phyloP scores from a whole-genome alignment of 1,140 invertebrate genomes.

The Drosophila kohkoa region DNA sequence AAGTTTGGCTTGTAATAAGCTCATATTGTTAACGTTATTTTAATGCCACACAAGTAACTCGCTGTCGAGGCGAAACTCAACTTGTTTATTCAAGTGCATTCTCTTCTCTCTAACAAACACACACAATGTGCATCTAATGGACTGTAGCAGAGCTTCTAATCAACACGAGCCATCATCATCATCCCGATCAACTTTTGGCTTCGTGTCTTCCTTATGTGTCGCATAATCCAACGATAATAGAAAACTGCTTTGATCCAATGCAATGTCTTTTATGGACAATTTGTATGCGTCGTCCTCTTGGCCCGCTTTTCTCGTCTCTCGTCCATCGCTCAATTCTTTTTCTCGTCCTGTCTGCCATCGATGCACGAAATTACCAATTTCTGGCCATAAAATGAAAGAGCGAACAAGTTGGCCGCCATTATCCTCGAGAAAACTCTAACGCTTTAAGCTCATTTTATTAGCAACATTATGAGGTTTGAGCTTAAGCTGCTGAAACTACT shows the following conservation, averaged over 20 bases:
- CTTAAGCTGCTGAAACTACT: background rate
- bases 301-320: constrained; percentile 30
- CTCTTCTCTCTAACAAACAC: constrained; percentile 11
- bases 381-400: constrained; percentile 77
- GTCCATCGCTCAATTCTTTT: constrained; percentile 20
- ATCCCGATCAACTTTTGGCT: background rate
- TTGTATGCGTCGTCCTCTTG: constrained; percentile 68
- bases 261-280: constrained; percentile 79
- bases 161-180: constrained; percentile 47
- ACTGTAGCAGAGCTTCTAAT: constrained; percentile 45
- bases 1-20: no score
- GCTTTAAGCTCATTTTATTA: constrained; percentile 81
- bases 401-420: constrained; percentile 74
- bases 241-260: constrained; percentile 72
- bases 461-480: constrained; percentile 60
- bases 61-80: background rate
- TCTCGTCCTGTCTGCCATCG: constrained; percentile 44
- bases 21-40: background rate
- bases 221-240: constrained; percentile 74
- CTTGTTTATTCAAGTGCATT: constrained; percentile 13
- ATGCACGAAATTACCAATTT: constrained; percentile 81
- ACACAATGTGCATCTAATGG: constrained; percentile 54
- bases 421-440: constrained; percentile 29
- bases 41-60: background rate
- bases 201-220: constrained; percentile 61